These are phyloP conservation scores for Caenorhabditis sp. DNA, from an alignment of 2,888 invertebrate genomes.

Conservation along the genomic window DNA sequence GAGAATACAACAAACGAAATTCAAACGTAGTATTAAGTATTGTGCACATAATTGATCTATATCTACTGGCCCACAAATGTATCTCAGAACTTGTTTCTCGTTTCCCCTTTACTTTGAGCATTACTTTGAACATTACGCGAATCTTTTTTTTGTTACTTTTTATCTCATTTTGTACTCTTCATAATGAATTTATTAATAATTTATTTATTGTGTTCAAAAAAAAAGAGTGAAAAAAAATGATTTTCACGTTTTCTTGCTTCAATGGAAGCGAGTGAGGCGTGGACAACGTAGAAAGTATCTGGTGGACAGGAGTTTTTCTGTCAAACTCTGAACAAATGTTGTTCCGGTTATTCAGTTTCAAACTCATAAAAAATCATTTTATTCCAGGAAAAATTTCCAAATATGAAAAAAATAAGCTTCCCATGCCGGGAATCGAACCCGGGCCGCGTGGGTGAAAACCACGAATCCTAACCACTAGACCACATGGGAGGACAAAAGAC, in stretches of 20 bases:
- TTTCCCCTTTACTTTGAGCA: neutral
- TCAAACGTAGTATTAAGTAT: constrained; percentile 1
- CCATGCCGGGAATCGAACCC: constrained; percentile 69
- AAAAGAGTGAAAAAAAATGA: no score
- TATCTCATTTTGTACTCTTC: neutral
- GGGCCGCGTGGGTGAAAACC: constrained; percentile 68
- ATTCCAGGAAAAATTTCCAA: no score
- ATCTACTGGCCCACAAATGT: neutral
- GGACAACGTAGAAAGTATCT: no score
- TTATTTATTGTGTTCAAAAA: neutral
- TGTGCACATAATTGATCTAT: constrained; percentile 6
- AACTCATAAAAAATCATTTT: no score
- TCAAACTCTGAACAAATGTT: no score
- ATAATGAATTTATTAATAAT: neutral
- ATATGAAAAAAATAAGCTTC: constrained; percentile 41
- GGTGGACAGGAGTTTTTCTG: no score
- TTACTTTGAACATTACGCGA: neutral
- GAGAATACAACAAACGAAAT: neutral
- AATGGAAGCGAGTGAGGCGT: no score
- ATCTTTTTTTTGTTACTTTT: neutral
- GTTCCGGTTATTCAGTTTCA: no score
- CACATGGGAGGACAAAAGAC: constrained; percentile 54
- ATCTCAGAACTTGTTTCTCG: neutral
- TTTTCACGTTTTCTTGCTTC: no score
- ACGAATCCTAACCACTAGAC: constrained; percentile 68